A percentile compares a stretch with the other conserved stretches of the same genome.
phyloP scores from a whole-genome alignment of 1,140 invertebrate species.

The Ruditapes philippinarum region DNA sequence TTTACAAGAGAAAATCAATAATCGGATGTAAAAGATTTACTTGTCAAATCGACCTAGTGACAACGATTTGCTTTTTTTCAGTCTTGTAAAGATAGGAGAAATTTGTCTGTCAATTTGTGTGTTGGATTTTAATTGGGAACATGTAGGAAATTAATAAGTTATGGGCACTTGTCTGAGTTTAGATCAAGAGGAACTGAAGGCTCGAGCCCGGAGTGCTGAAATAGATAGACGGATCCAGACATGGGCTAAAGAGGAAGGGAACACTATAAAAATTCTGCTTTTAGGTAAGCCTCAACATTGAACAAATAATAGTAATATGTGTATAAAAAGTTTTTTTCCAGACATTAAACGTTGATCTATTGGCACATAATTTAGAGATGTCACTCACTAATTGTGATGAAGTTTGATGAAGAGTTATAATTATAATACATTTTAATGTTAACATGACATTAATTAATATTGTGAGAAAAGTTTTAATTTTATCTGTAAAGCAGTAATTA shows the following conservation, averaged over 20 bases:
- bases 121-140: slow-evolving; percentile 1
- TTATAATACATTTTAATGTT: too few relatives aligned
- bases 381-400: too few relatives aligned
- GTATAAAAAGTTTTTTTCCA: too few relatives aligned
- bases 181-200: slow-evolving; percentile 87
- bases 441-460: too few relatives aligned
- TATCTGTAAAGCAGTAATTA: too few relatives aligned
- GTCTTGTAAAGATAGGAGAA: neutral
- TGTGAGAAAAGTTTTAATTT: too few relatives aligned
- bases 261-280: slow-evolving; percentile 88
- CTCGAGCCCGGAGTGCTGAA: slow-evolving; percentile 86
- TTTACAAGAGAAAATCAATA: slow-evolving; percentile 23
- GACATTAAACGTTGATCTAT: too few relatives aligned
- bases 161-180: slow-evolving; percentile 88
- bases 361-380: too few relatives aligned
- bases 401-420: too few relatives aligned
- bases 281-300: too few relatives aligned
- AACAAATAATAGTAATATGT: too few relatives aligned
- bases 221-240: slow-evolving; percentile 87
- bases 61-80: neutral
- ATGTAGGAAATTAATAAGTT: slow-evolving; percentile 70
- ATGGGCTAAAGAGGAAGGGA: slow-evolving; percentile 87
- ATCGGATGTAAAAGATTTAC: slow-evolving; percentile 31
- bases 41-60: slow-evolving; percentile 7
- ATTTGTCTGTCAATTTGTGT: neutral